A percentile compares a stretch with the other conserved stretches of the same genome.
phyloP scores from a whole-genome alignment of 2,888 invertebrate genomes.

The Gonocerus acuteangulatus region DNA sequence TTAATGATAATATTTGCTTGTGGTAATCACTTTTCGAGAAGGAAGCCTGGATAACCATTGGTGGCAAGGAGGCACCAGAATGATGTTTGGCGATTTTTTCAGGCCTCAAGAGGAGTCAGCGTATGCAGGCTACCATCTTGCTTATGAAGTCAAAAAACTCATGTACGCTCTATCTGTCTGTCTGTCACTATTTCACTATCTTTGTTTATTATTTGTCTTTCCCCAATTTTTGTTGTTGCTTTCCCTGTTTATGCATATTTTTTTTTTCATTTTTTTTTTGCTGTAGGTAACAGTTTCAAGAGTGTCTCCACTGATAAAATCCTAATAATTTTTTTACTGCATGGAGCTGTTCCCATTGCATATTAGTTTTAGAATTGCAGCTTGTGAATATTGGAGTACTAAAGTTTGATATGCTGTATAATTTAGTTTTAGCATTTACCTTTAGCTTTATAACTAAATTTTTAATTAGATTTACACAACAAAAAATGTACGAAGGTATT shows the following conservation, averaged over 20 bases:
- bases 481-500: too few relatives aligned
- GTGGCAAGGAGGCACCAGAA: conserved; percentile 13
- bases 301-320: too few relatives aligned
- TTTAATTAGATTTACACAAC: too few relatives aligned
- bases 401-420: too few relatives aligned
- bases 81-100: conserved; percentile 49
- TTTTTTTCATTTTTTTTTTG: conserved; percentile 27
- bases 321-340: not conserved
- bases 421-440: too few relatives aligned
- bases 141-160: conserved; percentile 99
- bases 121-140: conserved; percentile 97
- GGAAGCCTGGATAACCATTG: conserved; percentile 18
- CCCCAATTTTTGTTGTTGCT: conserved; percentile 31
- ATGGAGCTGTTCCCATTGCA: not conserved
- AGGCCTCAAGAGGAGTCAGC: conserved; percentile 84
- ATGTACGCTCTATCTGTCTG: conserved; percentile 67
- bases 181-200: conserved; percentile 33
- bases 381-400: not conserved
- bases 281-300: not conserved
- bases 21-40: conserved; percentile 16
- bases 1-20: conserved; percentile 13
- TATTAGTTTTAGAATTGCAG: not conserved
- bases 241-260: conserved; percentile 27
- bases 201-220: conserved; percentile 29
- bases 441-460: too few relatives aligned